These are phyloP conservation scores for Muntiacus muntjak DNA, from an alignment of 2,113 vertebrate species.

Conservation along the genomic window DNA sequence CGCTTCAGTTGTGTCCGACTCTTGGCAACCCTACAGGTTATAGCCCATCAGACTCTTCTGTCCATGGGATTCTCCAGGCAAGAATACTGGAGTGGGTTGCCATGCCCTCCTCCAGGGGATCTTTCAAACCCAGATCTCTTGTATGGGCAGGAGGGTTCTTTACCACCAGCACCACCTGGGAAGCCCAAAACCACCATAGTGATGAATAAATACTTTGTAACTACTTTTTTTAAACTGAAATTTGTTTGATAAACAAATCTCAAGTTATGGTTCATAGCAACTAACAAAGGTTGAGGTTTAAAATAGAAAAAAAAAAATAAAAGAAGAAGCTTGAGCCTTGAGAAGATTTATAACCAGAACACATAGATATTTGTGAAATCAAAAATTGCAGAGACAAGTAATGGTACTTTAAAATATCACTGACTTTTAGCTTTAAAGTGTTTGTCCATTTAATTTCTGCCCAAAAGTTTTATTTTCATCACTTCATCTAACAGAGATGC, in stretches of 20 bases:
- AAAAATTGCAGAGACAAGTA: background rate
- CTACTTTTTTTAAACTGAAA: background rate
- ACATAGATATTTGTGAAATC: background rate
- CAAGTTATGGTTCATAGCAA: background rate
- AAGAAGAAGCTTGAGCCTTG: background rate
- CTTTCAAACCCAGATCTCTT: background rate
- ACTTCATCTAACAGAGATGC: background rate
- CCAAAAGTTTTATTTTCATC: background rate
- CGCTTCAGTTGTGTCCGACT: background rate
- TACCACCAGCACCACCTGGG: background rate
- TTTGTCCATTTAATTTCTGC: background rate
- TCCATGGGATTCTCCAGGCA: background rate
- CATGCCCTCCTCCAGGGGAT: background rate
- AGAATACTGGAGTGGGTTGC: background rate
- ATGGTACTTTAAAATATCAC: background rate
- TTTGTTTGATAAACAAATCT: background rate
- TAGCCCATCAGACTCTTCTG: background rate
- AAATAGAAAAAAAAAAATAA: background rate
- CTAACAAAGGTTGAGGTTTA: background rate
- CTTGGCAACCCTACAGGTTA: background rate
- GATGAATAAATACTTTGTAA: background rate
- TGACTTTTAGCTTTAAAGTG: background rate
- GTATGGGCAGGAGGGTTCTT: background rate
- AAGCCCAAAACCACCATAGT: background rate
- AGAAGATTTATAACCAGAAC: background rate